A percentile compares a stretch with the other conserved stretches of the same genome.
Conservation (phyloP, 2,888 invertebrate species). For the Ctenicera cuprea region DNA sequence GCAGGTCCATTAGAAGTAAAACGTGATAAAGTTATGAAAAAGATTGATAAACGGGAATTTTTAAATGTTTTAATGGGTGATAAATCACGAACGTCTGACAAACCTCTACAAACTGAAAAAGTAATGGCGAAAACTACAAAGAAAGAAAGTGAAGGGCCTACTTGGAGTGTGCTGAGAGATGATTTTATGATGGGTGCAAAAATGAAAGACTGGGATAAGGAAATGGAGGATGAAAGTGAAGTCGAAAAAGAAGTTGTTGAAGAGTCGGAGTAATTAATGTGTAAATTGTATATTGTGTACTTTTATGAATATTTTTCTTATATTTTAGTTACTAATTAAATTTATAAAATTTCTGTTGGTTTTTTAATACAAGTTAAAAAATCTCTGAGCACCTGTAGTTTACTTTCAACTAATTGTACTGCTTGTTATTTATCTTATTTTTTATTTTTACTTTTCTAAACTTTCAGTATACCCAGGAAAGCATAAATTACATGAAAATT, state of each 20-base stretch:
- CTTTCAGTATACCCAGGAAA: no score
- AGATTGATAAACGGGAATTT: conserved; percentile 84
- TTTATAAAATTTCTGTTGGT: no score
- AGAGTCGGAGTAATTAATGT: conserved; percentile 29
- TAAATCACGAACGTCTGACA: conserved; percentile 74
- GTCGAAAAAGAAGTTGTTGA: conserved; percentile 53
- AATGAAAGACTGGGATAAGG: conserved; percentile 94
- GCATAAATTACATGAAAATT: no score
- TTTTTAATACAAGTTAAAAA: no score
- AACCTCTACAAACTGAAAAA: conserved; percentile 68
- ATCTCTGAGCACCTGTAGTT: no score
- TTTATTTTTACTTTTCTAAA: no score
- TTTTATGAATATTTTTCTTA: no score
- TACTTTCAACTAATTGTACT: no score
- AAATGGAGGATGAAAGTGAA: conserved; percentile 74
- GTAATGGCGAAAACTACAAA: conserved; percentile 69
- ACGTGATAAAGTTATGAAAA: conserved; percentile 85
- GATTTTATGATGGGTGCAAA: conserved; percentile 94
- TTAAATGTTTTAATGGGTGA: conserved; percentile 86
- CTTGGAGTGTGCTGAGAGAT: conserved; percentile 83
- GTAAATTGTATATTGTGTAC: no score
- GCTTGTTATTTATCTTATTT: no score
- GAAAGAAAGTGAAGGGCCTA: conserved; percentile 64
- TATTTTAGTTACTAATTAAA: no score
- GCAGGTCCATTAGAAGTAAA: conserved; percentile 86